These are phyloP conservation scores for Shinisaurus crocodilurus DNA, from an alignment of 2,113 vertebrate genomes.

Conservation along the genomic window DNA sequence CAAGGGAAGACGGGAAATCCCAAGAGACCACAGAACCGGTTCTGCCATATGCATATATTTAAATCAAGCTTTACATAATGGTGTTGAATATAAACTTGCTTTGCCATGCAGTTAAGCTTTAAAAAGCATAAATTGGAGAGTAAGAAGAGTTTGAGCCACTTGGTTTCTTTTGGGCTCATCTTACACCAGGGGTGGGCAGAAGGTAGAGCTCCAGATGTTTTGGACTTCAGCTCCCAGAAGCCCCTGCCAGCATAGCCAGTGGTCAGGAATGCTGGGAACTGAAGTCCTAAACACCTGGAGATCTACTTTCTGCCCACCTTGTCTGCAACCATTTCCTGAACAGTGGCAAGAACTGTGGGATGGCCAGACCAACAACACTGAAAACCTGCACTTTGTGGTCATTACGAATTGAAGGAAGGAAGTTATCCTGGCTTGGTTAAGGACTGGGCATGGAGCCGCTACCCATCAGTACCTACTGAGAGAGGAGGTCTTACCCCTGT, in stretches of 20 bases:
- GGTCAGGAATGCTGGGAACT: no score
- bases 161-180: not conserved
- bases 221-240: no score
- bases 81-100: not conserved
- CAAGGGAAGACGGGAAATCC: not conserved
- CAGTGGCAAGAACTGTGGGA: not conserved
- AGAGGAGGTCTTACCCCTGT: not conserved
- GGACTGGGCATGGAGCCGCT: not conserved
- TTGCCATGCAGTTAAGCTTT: not conserved
- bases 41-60: not conserved
- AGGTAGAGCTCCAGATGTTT: no score
- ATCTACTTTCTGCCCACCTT: not conserved
- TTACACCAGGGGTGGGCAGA: not conserved
- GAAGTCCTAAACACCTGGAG: no score
- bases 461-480: not conserved
- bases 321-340: not conserved
- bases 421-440: not conserved
- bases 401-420: not conserved
- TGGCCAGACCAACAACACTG: not conserved
- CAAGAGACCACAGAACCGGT: not conserved
- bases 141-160: not conserved
- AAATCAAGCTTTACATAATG: fast-evolving
- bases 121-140: fast-evolving
- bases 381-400: not conserved
- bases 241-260: no score